Conservation (phyloP, 2,888 invertebrate genomes). For the Sericinus montela region DNA sequence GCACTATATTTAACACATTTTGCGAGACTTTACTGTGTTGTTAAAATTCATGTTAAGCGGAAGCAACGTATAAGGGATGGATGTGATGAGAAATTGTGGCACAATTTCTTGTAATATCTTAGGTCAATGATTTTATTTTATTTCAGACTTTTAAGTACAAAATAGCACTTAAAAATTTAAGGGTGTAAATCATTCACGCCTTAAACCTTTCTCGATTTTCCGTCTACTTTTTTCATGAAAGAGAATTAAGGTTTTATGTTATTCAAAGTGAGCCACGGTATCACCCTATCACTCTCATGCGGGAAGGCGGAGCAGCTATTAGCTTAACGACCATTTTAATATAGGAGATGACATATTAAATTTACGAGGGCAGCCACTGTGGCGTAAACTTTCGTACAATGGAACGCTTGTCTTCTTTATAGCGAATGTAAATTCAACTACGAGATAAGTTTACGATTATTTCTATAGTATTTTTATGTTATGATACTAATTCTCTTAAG, state of each 20-base stretch:
- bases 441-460: slow-evolving; percentile 64
- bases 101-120: too few species aligned
- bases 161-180: background rate
- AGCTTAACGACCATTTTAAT: slow-evolving; percentile 78
- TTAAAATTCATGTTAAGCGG: slow-evolving; percentile 71
- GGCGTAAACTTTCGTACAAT: slow-evolving; percentile 55
- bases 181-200: slow-evolving; percentile 12
- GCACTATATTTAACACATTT: slow-evolving; percentile 65
- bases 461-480: too few species aligned
- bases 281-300: slow-evolving; percentile 59
- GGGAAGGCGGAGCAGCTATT: slow-evolving; percentile 67
- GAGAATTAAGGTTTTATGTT: slow-evolving; percentile 39
- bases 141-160: background rate
- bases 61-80: slow-evolving; percentile 71
- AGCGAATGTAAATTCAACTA: slow-evolving; percentile 64
- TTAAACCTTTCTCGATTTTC: slow-evolving; percentile 14
- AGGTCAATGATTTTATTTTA: too few species aligned
- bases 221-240: slow-evolving; percentile 21
- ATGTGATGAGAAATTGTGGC: slow-evolving; percentile 63
- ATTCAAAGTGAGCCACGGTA: slow-evolving; percentile 50
- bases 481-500: too few species aligned
- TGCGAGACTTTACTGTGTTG: slow-evolving; percentile 59
- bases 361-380: slow-evolving; percentile 71
- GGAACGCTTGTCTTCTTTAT: slow-evolving; percentile 68
- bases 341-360: slow-evolving; percentile 77